Percentiles rank a stretch among this genome's conserved stretches.
Conservation (phyloP, 2,888 invertebrate genomes). For the Andrena bicolor region DNA sequence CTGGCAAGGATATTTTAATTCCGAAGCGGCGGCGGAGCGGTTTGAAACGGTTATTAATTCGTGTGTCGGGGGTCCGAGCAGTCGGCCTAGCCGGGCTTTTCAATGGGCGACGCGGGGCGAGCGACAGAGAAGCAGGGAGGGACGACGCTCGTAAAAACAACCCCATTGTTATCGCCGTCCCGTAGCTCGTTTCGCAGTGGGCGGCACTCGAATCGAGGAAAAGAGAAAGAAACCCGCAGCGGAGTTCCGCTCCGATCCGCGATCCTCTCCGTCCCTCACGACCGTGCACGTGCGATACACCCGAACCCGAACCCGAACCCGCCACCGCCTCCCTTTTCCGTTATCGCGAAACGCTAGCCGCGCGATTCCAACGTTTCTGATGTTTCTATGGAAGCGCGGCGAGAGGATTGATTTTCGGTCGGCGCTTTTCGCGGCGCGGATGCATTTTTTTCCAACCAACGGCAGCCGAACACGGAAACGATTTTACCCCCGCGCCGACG, state of each 20-base stretch:
- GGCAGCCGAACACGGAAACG: conserved; percentile 34
- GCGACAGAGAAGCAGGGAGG: conserved; percentile 56
- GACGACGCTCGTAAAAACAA: conserved; percentile 80
- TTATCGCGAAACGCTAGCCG: conserved; percentile 37
- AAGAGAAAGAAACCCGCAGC: conserved; percentile 52
- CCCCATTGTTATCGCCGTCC: conserved; percentile 81
- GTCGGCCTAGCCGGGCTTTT: conserved; percentile 20
- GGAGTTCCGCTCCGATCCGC: conserved; percentile 21
- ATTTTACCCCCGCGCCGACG: conserved; percentile 32
- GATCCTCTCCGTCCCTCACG: not conserved
- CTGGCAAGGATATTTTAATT: conserved; percentile 77
- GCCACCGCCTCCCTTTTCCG: conserved; percentile 7
- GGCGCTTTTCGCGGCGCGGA: not conserved
- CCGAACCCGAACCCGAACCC: too few species aligned
- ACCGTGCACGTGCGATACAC: not conserved
- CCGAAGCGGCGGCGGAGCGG: conserved; percentile 72
- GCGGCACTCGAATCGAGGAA: conserved; percentile 62
- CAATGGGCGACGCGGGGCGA: conserved; percentile 15
- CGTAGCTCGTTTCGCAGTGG: conserved; percentile 79
- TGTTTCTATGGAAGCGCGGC: conserved; percentile 21
- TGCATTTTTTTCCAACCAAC: conserved; percentile 13
- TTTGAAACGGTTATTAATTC: conserved; percentile 82
- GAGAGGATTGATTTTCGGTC: conserved; percentile 42
- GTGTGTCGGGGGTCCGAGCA: conserved; percentile 65
- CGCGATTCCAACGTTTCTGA: conserved; percentile 40